phyloP scores from a whole-genome alignment of 2,888 invertebrate species.

The Drosophila emarginata region DNA sequence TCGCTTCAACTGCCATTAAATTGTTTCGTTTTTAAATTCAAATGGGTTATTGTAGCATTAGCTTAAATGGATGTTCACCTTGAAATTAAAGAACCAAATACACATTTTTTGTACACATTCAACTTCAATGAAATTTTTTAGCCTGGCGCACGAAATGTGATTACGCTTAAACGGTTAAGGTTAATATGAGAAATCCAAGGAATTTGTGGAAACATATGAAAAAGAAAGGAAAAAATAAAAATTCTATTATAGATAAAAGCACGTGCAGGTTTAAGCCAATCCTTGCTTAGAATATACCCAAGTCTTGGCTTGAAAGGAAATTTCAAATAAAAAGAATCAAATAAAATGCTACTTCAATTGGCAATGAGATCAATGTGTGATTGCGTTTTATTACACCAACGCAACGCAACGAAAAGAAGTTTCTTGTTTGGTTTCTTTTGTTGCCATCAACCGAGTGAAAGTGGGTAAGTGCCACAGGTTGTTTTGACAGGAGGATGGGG shows the following conservation, averaged over 20 bases:
- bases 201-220: constrained; percentile 39
- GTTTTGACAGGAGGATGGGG: constrained; percentile 21
- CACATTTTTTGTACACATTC: neutral
- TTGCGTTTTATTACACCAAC: constrained; percentile 55
- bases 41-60: neutral
- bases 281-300: constrained; percentile 20
- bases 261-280: constrained; percentile 26
- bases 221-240: constrained; percentile 26
- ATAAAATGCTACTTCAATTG: constrained; percentile 54
- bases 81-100: neutral
- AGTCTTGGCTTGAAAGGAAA: constrained; percentile 9
- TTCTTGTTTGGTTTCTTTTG: neutral
- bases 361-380: constrained; percentile 65
- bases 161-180: constrained; percentile 30
- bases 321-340: constrained; percentile 65
- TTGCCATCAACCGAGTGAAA: neutral
- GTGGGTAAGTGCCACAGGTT: constrained; percentile 61
- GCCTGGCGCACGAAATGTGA: constrained; percentile 32
- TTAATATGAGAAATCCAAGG: constrained; percentile 7
- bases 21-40: neutral
- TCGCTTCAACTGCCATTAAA: too few relatives aligned
- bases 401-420: neutral
- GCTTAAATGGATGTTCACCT: neutral
- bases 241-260: constrained; percentile 49
- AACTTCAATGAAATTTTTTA: neutral